Base-by-base conservation (phyloP, 2,888 invertebrate genomes). In the Lycocerus yunnanus region DNA sequence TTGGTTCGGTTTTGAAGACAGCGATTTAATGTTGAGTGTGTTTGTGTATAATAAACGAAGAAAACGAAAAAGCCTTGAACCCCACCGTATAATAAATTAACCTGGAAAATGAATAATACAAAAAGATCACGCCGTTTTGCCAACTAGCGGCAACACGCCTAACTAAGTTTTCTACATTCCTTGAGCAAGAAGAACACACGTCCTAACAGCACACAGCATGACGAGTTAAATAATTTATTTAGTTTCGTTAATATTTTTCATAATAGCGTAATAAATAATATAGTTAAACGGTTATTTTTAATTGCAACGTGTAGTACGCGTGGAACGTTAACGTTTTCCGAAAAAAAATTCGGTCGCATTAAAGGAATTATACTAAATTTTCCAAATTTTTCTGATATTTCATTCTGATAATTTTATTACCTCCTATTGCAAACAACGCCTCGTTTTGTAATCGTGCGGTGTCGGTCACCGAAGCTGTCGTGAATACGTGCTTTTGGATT, bases 401-500 rank as follows among this genome's bases (percentile, higher is more conserved):
- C 61, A 83, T 82, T 82, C 77, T 78, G 80, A 83, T 81, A 83
- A 84, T 83, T 83, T 82, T 82, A 82, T 82, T 82, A 81, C 81
- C 82, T 81, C 81, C 83, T 84, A 83, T 82, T 81, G 82, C 82
- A 79, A 84, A 83, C 84, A 83, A 76, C 83, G 84, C 83, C 81
- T 84, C 85, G 85, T 84, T 78, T 79, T 76, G 73, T 75, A 74
- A 70, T 85, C 85, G 85, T 83, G 65, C 69, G 79, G 74, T 75
- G 63, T 85, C 85, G 85, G 82, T 66, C 78, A 77, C 81, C 80
- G 80, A 83, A 85, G 81, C 80, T 82, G 80, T 81, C 82, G 84
- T 84, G 85, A 84, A 84, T 87, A 87, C 87, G 87, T 87, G 87
- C 87, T 87, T 87, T 84, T 84, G 84, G 84, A 84, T 83, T 83